phyloP scores from a whole-genome alignment of 2,113 vertebrate genomes.

The Phycodurus eques region DNA sequence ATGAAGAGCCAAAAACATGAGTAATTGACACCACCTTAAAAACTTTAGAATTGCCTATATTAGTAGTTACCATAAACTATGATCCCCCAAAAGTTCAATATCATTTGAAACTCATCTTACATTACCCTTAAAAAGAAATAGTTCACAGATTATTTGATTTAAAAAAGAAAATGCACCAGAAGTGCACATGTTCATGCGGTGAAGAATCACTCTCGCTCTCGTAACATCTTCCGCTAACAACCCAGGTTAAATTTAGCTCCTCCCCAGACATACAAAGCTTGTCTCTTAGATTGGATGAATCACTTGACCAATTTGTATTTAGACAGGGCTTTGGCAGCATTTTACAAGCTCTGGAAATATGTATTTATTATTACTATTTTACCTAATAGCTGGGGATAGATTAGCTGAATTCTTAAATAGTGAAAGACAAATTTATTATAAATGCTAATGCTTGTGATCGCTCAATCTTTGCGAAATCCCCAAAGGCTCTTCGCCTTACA shows the following conservation, averaged over 20 bases:
- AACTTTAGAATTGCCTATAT: no score
- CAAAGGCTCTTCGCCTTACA: not conserved
- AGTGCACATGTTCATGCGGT: no score
- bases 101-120: no score
- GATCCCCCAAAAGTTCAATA: no score
- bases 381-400: not conserved
- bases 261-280: no score
- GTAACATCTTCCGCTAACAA: not conserved
- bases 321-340: not conserved
- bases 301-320: no score
- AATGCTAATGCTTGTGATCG: not conserved
- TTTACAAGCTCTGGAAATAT: not conserved
- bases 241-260: not conserved
- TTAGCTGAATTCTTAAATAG: not conserved
- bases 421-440: not conserved
- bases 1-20: not conserved
- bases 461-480: constrained; percentile 5
- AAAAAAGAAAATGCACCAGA: no score
- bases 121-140: no score
- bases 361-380: no score
- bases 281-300: no score
- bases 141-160: no score
- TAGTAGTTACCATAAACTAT: no score
- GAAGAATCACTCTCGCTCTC: not conserved
- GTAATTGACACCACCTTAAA: not conserved